Conservation (phyloP, 2,888 invertebrate species). For the Dyspetes luteomarginatus region DNA sequence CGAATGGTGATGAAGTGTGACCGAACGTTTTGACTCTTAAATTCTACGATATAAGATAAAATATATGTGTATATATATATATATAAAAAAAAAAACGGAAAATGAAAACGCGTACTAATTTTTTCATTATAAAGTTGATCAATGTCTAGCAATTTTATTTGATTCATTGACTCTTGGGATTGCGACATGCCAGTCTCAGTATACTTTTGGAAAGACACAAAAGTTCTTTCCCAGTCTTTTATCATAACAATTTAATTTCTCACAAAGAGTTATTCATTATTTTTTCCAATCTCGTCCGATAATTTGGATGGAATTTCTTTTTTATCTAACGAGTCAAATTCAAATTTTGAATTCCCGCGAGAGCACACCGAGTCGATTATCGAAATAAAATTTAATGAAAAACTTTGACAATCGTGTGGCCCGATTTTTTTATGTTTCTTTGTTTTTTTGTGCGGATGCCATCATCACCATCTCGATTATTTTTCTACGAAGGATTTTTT, state of each 20-base stretch:
- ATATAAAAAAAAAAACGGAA: slow-evolving; percentile 4
- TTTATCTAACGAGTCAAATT: slow-evolving; percentile 16
- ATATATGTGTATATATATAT: no score
- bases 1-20: background rate
- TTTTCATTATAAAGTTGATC: slow-evolving; percentile 11
- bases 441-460: background rate
- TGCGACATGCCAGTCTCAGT: slow-evolving; percentile 43
- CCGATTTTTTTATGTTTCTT: background rate
- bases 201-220: background rate
- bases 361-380: slow-evolving; percentile 34
- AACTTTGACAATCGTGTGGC: slow-evolving; percentile 44
- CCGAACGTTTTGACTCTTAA: background rate
- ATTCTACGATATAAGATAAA: slow-evolving; percentile 11
- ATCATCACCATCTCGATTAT: background rate
- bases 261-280: background rate
- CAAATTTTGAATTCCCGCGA: background rate
- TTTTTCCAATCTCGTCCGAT: no score
- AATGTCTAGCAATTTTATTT: slow-evolving; percentile 19
- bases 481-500: background rate
- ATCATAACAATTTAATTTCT: slow-evolving; percentile 16
- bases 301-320: background rate
- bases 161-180: slow-evolving; percentile 23
- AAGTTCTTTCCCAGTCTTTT: slow-evolving; percentile 19
- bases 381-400: slow-evolving; percentile 37
- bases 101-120: slow-evolving; percentile 17